These are phyloP conservation scores for Mesochorus sp. DNA, from an alignment of 2,888 invertebrate species.

Conservation along the genomic window DNA sequence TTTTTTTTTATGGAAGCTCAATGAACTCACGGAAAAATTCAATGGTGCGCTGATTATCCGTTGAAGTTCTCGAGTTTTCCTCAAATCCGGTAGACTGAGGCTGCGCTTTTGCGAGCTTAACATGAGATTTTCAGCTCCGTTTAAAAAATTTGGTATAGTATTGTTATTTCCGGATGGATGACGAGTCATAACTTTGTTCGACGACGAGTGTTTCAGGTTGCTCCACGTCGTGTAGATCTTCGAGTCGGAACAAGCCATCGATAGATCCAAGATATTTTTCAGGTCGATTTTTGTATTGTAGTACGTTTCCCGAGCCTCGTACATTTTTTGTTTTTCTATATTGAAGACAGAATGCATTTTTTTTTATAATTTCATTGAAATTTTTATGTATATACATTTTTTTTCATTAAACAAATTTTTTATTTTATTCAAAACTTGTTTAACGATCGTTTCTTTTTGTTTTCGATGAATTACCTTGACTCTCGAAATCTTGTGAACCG, in stretches of 20 bases:
- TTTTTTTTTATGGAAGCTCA: no score
- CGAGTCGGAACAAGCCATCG: slow-evolving; percentile 94
- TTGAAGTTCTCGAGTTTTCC: slow-evolving; percentile 75
- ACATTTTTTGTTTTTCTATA: slow-evolving; percentile 80
- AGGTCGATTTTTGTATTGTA: slow-evolving; percentile 74
- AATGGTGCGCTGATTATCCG: slow-evolving; percentile 78
- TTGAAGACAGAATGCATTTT: no score
- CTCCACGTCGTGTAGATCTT: slow-evolving; percentile 93
- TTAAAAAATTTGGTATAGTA: slow-evolving; percentile 82
- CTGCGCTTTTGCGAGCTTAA: slow-evolving; percentile 84
- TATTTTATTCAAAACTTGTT: background rate
- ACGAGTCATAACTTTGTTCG: slow-evolving; percentile 82
- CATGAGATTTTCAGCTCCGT: slow-evolving; percentile 68
- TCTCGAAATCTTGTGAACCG: slow-evolving; percentile 82
- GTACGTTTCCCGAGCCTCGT: slow-evolving; percentile 75
- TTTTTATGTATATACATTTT: background rate
- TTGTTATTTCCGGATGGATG: slow-evolving; percentile 91
- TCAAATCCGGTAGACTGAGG: slow-evolving; percentile 90
- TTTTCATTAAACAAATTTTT: no score
- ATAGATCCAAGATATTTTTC: slow-evolving; percentile 84
- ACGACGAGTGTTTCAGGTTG: slow-evolving; percentile 89
- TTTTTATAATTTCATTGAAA: slow-evolving; percentile 11
- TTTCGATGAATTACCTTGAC: slow-evolving; percentile 75
- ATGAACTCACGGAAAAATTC: slow-evolving; percentile 88
- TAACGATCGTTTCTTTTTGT: background rate